Base-by-base conservation (phyloP, 2,797 vertebrate genomes). In the Acanthis flammea region DNA sequence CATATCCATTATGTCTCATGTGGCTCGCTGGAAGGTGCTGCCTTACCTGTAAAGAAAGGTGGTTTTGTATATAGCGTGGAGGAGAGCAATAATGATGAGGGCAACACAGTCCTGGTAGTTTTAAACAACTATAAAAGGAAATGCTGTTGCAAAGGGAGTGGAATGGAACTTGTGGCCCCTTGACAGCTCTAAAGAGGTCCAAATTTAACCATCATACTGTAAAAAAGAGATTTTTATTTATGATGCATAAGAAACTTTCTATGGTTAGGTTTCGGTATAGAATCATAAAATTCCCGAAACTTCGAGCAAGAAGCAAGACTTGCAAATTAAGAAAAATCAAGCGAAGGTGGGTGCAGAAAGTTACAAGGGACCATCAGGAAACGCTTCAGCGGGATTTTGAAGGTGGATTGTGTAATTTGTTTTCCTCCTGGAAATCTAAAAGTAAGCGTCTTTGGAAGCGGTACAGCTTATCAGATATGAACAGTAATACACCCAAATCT, bases 221-320 rank as follows among this genome's bases (percentile, higher is more conserved):
- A 92, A 97, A 97, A 96, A 98, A 97, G 96, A 97, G 93, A 92
- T 97, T 97, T 97, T 95, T 97, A 96, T 97, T 98, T 98, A 98
- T 97, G 98, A 98, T 98, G 97, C 97, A 98, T 97, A 98, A 98
- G 90, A 98, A 98, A 97, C 97, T 98, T 95, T 98, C 97, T 97
- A 92, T 97, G 98, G 94, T 98, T 96, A 98, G 97, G 96, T 97
- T 98, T 97, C 80, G 95, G 75, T 96, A 96, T 95, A 97, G 98
- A 97, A 96, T 98, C 89, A 90, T 98, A 86, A 98, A 98, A 97
- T 98, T 94, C 81, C 96, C 94, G 3, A 96, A 97, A 95, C 96
- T 98, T 95, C 96, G 86, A 97, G 95, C 95, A 85, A 98, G 96
- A 97, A 96, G 96, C 94, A 98, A 97, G 96, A 82, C 91, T 87